Evolutionary conservation across 2,113 vertebrate genomes (phyloP).

Genomic region (Fulica atra): DNA sequence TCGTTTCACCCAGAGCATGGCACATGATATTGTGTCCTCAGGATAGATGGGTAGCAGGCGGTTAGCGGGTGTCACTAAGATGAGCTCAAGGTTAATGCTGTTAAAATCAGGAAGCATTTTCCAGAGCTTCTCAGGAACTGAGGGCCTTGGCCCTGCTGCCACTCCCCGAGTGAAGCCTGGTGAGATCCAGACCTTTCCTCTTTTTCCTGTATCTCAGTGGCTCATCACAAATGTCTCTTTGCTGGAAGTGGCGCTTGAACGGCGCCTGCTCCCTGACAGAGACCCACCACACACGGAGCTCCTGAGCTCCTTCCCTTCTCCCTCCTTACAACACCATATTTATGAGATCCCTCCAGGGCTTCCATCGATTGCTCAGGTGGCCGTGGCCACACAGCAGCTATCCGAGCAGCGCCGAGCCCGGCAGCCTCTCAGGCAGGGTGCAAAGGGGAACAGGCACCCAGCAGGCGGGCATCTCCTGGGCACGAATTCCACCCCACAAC

Average conservation of each 20-base stretch:
- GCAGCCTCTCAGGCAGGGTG: neutral
- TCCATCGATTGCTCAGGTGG: neutral
- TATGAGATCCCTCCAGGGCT: neutral
- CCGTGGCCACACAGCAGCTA: neutral
- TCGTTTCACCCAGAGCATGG: neutral
- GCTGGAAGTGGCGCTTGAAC: neutral
- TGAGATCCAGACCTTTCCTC: neutral
- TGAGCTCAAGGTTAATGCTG: neutral
- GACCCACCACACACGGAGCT: neutral
- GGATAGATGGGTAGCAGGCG: neutral
- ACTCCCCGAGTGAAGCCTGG: neutral
- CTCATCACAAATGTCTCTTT: neutral
- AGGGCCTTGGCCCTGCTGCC: neutral
- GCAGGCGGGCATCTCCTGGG: neutral
- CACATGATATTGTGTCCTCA: neutral
- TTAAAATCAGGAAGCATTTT: neutral
- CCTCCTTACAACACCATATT: neutral
- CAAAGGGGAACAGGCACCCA: neutral
- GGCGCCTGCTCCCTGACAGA: neutral
- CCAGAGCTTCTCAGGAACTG: neutral
- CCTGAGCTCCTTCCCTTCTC: neutral
- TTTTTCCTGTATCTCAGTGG: accelerated
- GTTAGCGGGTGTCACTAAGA: neutral
- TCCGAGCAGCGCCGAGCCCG: accelerated
- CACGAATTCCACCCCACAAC: neutral